Percentiles rank a stretch among this genome's conserved stretches.
phyloP scores from a whole-genome alignment of 2,797 vertebrate genomes.

The Serranus cabrilla region DNA sequence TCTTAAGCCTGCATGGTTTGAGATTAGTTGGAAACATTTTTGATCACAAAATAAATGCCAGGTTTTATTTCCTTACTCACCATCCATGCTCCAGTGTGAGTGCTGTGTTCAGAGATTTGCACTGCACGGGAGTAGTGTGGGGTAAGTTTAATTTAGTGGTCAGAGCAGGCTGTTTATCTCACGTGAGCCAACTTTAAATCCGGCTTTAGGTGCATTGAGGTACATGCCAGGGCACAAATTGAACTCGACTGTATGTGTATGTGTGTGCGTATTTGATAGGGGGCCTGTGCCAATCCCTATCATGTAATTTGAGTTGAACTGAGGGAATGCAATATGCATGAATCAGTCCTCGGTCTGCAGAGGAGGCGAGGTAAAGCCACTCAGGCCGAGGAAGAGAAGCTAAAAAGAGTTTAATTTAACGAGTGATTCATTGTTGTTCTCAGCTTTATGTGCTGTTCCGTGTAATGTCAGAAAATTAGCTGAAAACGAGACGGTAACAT shows the following conservation, averaged over 20 bases:
- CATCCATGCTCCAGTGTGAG: conserved; percentile 3
- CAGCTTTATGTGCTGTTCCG: neutral
- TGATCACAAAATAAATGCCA: conserved; percentile 24
- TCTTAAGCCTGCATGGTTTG: conserved; percentile 20
- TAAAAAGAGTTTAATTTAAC: conserved; percentile 1
- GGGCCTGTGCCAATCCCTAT: conserved; percentile 32
- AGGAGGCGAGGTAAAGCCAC: conserved; percentile 27
- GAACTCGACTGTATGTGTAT: conserved; percentile 23
- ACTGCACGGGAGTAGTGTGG: conserved; percentile 5
- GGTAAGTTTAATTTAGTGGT: conserved; percentile 57
- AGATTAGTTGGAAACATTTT: conserved; percentile 31
- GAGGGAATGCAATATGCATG: conserved; percentile 52
- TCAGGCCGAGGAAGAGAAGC: conserved; percentile 13
- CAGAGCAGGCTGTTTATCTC: conserved; percentile 67
- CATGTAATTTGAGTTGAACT: conserved; percentile 49
- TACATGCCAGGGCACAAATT: conserved; percentile 43
- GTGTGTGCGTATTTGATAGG: conserved; percentile 16
- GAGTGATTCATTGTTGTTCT: conserved; percentile 16
- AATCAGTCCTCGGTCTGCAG: conserved; percentile 42
- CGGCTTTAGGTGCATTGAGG: conserved; percentile 57
- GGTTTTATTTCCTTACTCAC: conserved; percentile 41
- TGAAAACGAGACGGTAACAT: conserved; percentile 23
- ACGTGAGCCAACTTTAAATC: conserved; percentile 69
- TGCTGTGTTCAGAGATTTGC: conserved; percentile 24
- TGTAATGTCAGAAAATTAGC: conserved; percentile 4